Evolutionary conservation across 2,888 invertebrate genomes (phyloP).

Genomic region (Anaspis maculata): DNA sequence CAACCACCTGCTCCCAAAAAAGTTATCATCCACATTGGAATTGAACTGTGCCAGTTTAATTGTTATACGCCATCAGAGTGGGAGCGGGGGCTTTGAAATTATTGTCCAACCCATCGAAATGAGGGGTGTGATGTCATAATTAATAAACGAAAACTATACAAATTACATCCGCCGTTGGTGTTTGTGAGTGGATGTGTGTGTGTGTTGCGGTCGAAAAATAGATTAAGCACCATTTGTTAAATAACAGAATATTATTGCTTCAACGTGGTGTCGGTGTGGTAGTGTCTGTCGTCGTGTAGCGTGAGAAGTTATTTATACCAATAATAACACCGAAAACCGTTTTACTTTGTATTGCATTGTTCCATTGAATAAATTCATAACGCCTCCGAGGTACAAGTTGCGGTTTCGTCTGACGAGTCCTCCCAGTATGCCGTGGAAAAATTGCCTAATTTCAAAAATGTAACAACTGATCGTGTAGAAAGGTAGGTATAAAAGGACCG

Average conservation of each 20-base stretch:
- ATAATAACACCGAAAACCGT: slow-evolving; percentile 9
- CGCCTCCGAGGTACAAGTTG: background rate
- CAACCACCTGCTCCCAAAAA: too few relatives aligned
- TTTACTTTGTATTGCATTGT: slow-evolving; percentile 11
- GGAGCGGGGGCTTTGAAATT: too few relatives aligned
- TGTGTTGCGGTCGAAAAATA: slow-evolving; percentile 5
- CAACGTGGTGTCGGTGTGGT: slow-evolving; percentile 6
- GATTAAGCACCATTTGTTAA: slow-evolving; percentile 11
- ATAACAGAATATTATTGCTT: slow-evolving; percentile 11
- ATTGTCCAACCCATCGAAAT: too few relatives aligned
- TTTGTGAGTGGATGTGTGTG: slow-evolving; percentile 3
- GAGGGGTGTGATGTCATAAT: slow-evolving; percentile 13
- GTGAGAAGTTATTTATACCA: slow-evolving; percentile 11
- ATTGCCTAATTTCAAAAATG: background rate
- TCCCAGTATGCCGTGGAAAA: background rate
- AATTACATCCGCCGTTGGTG: slow-evolving; percentile 12
- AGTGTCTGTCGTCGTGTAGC: too few relatives aligned
- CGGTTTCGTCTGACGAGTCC: too few relatives aligned
- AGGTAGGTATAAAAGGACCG: too few relatives aligned
- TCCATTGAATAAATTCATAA: slow-evolving; percentile 9
- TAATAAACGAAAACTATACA: slow-evolving; percentile 12
- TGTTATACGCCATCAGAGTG: too few relatives aligned
- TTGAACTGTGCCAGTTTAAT: too few relatives aligned
- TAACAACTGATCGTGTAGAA: background rate
- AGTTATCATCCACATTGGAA: too few relatives aligned